phyloP scores from a whole-genome alignment of 2,888 invertebrate genomes.

The Polymixis flavicincta region DNA sequence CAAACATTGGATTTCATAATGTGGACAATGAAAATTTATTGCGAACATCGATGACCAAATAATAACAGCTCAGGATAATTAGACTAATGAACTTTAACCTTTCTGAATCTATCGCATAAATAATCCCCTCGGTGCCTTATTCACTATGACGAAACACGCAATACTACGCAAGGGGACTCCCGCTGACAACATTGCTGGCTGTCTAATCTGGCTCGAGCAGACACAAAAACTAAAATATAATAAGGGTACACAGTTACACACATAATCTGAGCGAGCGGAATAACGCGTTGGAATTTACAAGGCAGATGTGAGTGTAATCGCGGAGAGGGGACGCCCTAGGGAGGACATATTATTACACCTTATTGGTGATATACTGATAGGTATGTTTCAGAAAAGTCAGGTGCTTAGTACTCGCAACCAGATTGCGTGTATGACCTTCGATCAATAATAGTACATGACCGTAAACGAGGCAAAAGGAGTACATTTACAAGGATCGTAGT shows the following conservation, averaged over 20 bases:
- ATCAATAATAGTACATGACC: too few relatives aligned
- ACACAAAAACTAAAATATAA: neutral
- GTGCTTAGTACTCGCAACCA: too few relatives aligned
- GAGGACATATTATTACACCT: too few relatives aligned
- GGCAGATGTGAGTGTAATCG: too few relatives aligned
- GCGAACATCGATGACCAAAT: neutral
- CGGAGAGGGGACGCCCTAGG: too few relatives aligned
- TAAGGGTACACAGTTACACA: neutral
- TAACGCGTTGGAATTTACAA: neutral
- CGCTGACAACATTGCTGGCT: neutral
- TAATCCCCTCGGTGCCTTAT: conserved; percentile 9
- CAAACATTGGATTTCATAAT: neutral
- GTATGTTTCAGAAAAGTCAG: too few relatives aligned
- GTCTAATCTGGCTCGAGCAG: neutral
- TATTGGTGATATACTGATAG: too few relatives aligned
- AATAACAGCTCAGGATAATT: neutral
- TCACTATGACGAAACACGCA: conserved; percentile 7
- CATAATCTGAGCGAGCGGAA: neutral
- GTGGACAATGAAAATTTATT: conserved; percentile 5
- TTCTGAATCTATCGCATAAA: conserved; percentile 7
- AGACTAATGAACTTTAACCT: conserved; percentile 34
- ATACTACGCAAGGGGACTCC: conserved; percentile 22
- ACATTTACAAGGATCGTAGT: too few relatives aligned
- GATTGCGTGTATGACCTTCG: too few relatives aligned
- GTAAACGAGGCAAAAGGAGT: too few relatives aligned